Evolutionary conservation across 2,797 vertebrate genomes (phyloP), one percentile per base, ranked within the genome.

Genomic region (Gymnocypris eckloni): DNA sequence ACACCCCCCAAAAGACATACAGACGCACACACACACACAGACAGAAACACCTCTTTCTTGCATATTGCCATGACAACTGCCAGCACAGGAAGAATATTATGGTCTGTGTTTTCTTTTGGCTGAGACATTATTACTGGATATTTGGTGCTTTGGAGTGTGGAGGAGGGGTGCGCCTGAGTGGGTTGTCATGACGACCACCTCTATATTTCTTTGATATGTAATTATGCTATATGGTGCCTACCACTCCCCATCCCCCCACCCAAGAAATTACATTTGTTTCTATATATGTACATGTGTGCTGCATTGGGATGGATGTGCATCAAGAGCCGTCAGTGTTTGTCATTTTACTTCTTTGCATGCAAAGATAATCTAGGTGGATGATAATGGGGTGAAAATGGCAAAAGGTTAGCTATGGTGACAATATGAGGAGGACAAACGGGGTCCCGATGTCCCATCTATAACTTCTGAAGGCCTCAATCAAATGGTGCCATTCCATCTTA

Each of bases 111-210:
- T 91, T 89, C 86, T 90, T 88, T 89, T 81, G 50, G 79, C 84
- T 93, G 91, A 93, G 92, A 95, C 93, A 94, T 93, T 86, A 94
- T 94, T 94, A 93, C 94, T 92, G 91, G 92, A 94, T 94, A 92
- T 92, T 91, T 88, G 72, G 80, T 90, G 81, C 80, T 85, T 89
- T 90, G 77, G 71, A 71, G 79, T 37, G 61, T 89, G 90, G 91
- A 91, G 93, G 93, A 92, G 90, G 93, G 91, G 93, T 88, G 89
- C 87, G 70, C 87, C 87, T 92, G 88, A 93, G 92, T 86, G 39
- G 90, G 94, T 94, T 94, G 92, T 93, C 91, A 94, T 95, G 95
- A 93, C 93, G 92, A 95, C 95, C 91, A 90, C 91, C 92, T 92
- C 90, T 85, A 89, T 92, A 93, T 94, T 92, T 94, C 82, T 88